These are phyloP conservation scores for Aplysia californica DNA, from an alignment of 1,140 invertebrate genomes.

Conservation along the genomic window DNA sequence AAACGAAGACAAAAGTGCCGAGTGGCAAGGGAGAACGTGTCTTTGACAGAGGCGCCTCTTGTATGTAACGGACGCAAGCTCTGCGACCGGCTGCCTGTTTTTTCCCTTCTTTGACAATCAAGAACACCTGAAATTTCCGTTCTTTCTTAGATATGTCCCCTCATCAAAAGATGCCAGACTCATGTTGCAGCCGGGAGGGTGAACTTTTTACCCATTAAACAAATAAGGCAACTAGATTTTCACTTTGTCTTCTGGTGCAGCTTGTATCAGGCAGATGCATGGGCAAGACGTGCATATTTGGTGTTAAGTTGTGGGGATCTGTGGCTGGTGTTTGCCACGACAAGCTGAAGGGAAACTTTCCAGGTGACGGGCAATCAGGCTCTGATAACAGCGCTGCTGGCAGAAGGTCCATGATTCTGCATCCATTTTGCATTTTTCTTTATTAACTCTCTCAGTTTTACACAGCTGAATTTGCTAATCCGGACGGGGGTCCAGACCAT, in stretches of 20 bases:
- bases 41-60: constrained; percentile 7
- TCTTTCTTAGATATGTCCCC: constrained; percentile 17
- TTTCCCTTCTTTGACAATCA: constrained; percentile 8
- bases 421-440: constrained; percentile 19
- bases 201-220: constrained; percentile 22
- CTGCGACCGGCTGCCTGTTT: constrained; percentile 10
- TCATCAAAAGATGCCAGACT: constrained; percentile 27
- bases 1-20: constrained; percentile 29
- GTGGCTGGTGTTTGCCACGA: constrained; percentile 1
- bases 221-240: constrained; percentile 16
- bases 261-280: constrained; percentile 14
- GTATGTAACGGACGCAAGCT: constrained; percentile 25
- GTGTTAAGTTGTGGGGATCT: not conserved
- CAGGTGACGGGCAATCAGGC: constrained; percentile 9
- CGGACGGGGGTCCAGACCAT: not conserved
- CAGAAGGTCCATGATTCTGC: not conserved
- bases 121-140: constrained; percentile 18
- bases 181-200: constrained; percentile 5
- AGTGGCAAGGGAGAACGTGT: constrained; percentile 6
- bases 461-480: constrained; percentile 17
- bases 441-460: not conserved
- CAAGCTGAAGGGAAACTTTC: constrained; percentile 6
- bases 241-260: constrained; percentile 18
- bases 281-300: not conserved
- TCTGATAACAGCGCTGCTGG: constrained; percentile 17